These are phyloP conservation scores for Hiodon tergisus DNA, from an alignment of 2,113 vertebrate species.

Conservation along the genomic window DNA sequence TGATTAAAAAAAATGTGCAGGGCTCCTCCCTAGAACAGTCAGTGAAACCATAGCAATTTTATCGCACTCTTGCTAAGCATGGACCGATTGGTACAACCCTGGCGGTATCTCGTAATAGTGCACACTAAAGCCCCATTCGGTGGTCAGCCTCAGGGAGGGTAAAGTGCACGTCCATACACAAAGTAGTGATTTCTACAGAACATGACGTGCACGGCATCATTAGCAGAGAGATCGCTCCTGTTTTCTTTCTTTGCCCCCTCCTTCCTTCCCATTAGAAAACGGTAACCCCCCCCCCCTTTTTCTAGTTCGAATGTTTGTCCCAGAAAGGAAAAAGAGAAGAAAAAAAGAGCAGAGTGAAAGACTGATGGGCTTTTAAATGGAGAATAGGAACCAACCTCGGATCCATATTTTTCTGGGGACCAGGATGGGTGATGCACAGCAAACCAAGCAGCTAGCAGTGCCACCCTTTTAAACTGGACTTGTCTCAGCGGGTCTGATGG, in stretches of 20 bases:
- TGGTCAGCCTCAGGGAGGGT: constrained; percentile 71
- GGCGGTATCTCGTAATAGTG: constrained; percentile 71
- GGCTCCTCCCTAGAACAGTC: constrained; percentile 67
- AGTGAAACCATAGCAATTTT: constrained; percentile 62
- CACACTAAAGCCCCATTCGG: constrained; percentile 66
- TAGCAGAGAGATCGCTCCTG: constrained; percentile 61
- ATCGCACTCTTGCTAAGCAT: constrained; percentile 60
- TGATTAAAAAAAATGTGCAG: constrained; percentile 74
- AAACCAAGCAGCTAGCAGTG: constrained; percentile 22
- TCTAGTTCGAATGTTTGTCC: constrained; percentile 66
- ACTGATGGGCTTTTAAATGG: constrained; percentile 42
- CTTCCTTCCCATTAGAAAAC: constrained; percentile 74
- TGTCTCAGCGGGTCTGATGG: constrained; percentile 49
- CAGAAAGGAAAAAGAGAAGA: constrained; percentile 42
- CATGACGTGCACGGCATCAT: constrained; percentile 60
- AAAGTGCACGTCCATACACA: constrained; percentile 74
- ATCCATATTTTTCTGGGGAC: constrained; percentile 44
- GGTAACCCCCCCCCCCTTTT: constrained; percentile 59
- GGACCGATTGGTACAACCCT: constrained; percentile 59
- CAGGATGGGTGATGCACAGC: not conserved
- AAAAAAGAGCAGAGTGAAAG: constrained; percentile 50
- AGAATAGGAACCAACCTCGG: constrained; percentile 53
- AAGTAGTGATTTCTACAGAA: constrained; percentile 61
- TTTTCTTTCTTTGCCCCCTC: constrained; percentile 24
- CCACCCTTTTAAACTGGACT: constrained; percentile 64